Percentiles rank a stretch among this genome's conserved stretches.
These are phyloP conservation scores for Coregonus clupeaformis DNA, from an alignment of 2,113 vertebrate species.

Conservation along the genomic window DNA sequence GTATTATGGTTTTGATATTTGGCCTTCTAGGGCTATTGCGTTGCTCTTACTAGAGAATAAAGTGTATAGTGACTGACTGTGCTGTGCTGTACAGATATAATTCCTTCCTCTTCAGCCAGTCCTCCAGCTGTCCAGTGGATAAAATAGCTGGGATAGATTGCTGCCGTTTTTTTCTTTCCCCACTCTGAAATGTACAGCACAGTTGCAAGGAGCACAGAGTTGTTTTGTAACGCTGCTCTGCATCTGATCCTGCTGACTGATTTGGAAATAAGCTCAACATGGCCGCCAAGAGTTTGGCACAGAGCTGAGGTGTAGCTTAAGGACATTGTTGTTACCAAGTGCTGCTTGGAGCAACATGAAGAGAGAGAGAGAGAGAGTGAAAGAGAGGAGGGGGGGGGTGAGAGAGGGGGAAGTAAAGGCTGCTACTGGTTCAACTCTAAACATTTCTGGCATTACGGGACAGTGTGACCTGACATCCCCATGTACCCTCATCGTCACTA, in stretches of 20 bases:
- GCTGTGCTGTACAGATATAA: no score
- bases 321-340: conserved; percentile 17
- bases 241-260: conserved; percentile 17
- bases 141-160: conserved; percentile 22
- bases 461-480: background rate
- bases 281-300: conserved; percentile 38
- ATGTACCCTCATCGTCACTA: conserved; percentile 8
- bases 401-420: background rate
- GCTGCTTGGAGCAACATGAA: conserved; percentile 25
- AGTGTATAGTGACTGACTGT: background rate
- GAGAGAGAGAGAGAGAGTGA: background rate
- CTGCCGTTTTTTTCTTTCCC: conserved; percentile 27
- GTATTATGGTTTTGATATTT: background rate
- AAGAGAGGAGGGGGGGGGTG: no score
- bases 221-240: conserved; percentile 40
- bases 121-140: conserved; percentile 30
- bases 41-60: no score
- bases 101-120: background rate
- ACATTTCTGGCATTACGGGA: conserved; percentile 18
- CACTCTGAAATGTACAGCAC: conserved; percentile 20
- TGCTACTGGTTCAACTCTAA: conserved; percentile 37
- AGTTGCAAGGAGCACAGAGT: conserved; percentile 1
- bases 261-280: conserved; percentile 51
- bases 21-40: background rate
- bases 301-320: conserved; percentile 38